These are phyloP conservation scores for Epizoanthus illoricatus DNA, from an alignment of 92 coral and sea anemone genomes.

Conservation along the genomic window DNA sequence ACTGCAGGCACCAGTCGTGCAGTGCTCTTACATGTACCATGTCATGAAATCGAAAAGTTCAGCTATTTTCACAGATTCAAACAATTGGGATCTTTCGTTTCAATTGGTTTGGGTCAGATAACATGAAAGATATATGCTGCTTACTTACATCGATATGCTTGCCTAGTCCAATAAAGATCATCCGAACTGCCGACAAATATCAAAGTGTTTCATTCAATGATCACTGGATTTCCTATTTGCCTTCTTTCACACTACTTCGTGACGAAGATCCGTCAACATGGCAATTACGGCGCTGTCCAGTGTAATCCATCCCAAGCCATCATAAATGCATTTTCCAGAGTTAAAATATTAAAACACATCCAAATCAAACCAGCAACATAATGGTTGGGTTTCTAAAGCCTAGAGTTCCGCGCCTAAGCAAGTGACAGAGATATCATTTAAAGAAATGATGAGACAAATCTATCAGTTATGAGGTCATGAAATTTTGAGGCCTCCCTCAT, in stretches of 20 bases:
- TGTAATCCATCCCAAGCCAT: neutral
- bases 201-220: neutral
- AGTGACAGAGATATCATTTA: slow-evolving; percentile 13
- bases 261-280: neutral
- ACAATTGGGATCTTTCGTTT: too few species aligned
- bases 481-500: neutral
- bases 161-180: neutral
- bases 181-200: neutral
- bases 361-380: neutral
- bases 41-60: neutral
- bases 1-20: too few species aligned
- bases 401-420: slow-evolving; percentile 14
- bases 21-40: too few species aligned
- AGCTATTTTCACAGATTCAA: neutral
- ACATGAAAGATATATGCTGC: neutral
- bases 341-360: neutral
- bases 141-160: slow-evolving; percentile 10
- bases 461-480: slow-evolving; percentile 24
- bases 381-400: neutral
- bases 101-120: neutral
- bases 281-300: neutral
- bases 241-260: neutral
- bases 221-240: neutral
- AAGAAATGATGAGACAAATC: slow-evolving; percentile 29
- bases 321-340: neutral